Evolutionary conservation across 2,797 vertebrate genomes (phyloP), one percentile per base, ranked within the genome.

Genomic region (Sphaeramia orbicularis): DNA sequence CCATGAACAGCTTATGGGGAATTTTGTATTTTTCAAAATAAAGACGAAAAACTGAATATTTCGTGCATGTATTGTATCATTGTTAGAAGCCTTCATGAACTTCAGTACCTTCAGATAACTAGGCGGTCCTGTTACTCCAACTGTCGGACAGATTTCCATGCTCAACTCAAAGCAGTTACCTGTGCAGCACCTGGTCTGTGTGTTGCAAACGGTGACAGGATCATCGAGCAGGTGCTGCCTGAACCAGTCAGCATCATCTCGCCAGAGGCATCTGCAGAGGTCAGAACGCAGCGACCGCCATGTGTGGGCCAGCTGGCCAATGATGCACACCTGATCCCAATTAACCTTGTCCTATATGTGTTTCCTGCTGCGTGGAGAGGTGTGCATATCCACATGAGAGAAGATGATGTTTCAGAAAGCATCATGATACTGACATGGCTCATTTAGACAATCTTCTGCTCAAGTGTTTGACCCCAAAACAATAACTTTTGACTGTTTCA

Each of bases 321-420:
- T 49, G 57, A 63, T 18, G 27, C 80, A 62, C 49, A 44, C 36
- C 52, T 73, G 56, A 75, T 58, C 56, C 65, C 65, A 65, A 69
- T 80, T 80, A 77, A 75, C 77, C 77, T 59, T 50, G 48, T 71
- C 59, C 42, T 45, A 30, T 42, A 45, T 67, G 30, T 19, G 36
- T 48, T 48, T 51, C 15, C 21, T 14, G 8, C 15, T 36, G 37
- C 62, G 40, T 37, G 21, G 9, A 52, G 36, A 38, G 42, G 10
- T 43, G 50, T 32, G 13, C 43, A 0, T 4, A 43, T 16, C 35
- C 24, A 47, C 19, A 43, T 41, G 43, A 55, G 30, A 54, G 19
- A 41, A 15, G 13, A 30, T 53, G 51, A 19, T 16, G 32, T 30
- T 63, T 47, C 32, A 64, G 44, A 41, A 41, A n/a, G 11, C 2